Conservation (phyloP, 2,888 invertebrate species). For the Helleia helle region DNA sequence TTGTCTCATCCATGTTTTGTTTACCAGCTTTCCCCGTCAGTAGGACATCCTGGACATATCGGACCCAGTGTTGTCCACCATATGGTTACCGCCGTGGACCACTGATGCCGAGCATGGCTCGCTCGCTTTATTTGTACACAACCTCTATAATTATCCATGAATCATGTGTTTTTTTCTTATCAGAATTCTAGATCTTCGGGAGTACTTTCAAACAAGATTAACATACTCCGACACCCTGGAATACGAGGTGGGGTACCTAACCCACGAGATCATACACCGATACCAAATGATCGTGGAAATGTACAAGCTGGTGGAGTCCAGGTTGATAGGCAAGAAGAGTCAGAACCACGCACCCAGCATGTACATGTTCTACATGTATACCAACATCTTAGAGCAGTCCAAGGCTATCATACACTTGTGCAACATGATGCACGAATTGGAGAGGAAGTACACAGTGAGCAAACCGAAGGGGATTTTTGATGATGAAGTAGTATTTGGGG, state of each 20-base stretch:
- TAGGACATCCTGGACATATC: too few species aligned
- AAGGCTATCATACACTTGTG: conserved; percentile 30
- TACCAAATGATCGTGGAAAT: conserved; percentile 35
- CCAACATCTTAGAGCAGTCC: conserved; percentile 25
- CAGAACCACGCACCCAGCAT: conserved; percentile 12
- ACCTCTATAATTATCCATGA: too few species aligned
- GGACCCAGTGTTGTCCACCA: too few species aligned
- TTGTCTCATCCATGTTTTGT: too few species aligned
- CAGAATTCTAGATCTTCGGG: conserved; percentile 23
- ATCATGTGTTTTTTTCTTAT: too few species aligned
- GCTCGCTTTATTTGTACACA: too few species aligned
- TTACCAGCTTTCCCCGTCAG: too few species aligned
- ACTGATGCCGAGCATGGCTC: too few species aligned
- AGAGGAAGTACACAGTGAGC: conserved; percentile 23
- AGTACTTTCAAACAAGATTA: conserved; percentile 21
- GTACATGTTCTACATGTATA: conserved; percentile 32
- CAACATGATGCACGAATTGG: conserved; percentile 35
- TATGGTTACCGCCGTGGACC: too few species aligned
- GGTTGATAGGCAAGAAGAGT: background rate
- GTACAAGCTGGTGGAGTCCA: conserved; percentile 23
- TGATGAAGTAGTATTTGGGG: conserved; percentile 5
- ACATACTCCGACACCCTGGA: conserved; percentile 27
- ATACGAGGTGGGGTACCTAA: conserved; percentile 35
- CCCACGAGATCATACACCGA: conserved; percentile 29
- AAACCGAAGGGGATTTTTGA: conserved; percentile 14